Conservation (phyloP, 2,113 vertebrate genomes). For the Theristicus caerulescens region DNA sequence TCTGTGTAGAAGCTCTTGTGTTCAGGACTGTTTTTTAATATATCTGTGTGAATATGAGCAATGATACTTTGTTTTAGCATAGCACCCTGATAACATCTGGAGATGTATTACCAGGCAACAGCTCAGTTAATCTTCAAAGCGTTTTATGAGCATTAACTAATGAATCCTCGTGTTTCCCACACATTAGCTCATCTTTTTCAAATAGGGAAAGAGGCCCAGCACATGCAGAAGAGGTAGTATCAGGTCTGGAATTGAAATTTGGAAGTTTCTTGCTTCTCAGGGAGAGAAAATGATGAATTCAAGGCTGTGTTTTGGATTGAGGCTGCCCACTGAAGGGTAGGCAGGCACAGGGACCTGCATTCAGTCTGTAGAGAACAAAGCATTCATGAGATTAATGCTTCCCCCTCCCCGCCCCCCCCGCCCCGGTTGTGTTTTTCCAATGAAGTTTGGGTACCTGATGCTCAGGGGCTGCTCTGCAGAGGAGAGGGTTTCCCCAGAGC, state of each 20-base stretch:
- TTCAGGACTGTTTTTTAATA: not conserved
- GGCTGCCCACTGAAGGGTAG: not conserved
- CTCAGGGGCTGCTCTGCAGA: not conserved
- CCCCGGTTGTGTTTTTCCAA: not conserved
- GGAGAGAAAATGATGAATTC: not conserved
- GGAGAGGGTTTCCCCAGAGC: not conserved
- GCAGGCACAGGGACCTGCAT: not conserved
- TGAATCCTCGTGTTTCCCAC: not conserved
- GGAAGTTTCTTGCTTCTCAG: not conserved
- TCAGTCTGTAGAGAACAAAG: not conserved
- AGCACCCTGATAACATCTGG: constrained; percentile 30
- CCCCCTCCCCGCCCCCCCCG: too few relatives aligned
- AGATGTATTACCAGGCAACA: not conserved
- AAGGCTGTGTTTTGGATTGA: not conserved
- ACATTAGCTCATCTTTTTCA: not conserved
- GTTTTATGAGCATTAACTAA: not conserved
- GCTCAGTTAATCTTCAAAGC: constrained; percentile 14
- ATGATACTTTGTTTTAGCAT: not conserved
- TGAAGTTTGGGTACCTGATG: not conserved
- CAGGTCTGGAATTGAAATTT: not conserved
- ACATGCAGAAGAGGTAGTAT: not conserved
- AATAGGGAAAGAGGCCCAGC: not conserved
- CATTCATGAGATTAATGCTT: not conserved
- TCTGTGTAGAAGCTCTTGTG: not conserved
- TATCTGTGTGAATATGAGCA: not conserved